Base-by-base conservation (phyloP, 2,888 invertebrate species). In the Xestia c-nigrum region DNA sequence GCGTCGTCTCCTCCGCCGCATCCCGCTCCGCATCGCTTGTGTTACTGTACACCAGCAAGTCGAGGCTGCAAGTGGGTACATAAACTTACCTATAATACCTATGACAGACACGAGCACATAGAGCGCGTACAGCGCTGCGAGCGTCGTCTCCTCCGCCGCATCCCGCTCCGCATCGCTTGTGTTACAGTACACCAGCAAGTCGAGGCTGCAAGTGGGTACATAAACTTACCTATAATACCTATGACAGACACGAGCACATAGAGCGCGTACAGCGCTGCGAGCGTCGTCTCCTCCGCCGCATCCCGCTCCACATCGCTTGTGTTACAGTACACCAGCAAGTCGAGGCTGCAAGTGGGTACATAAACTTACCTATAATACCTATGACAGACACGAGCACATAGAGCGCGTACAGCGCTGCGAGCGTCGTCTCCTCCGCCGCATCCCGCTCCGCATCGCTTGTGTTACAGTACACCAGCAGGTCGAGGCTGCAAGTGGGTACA, bases 91-190 rank as follows among this genome's bases (percentile, higher is more conserved):
- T 80, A 96, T 90, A 67, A 96, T 94, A 57, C 97, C 96, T 50
- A 96, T 91, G 87, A 96, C 91, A 73, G 96, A 94, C 83, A 97
- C 96, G 84, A 97, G 93, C 84, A 96, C 95, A 90, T 97, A 96
- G 47, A 96, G 92, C 43, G 92, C 94, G 71, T 96, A 91, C 75
- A 96, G 94, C 55, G 95, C 90, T 78, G 93, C 94, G 76, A 96
- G 95, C 74, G 90, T 88, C 83, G 90, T 94, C 79, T 91, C 93
- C 78, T 91, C 92, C 74, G 75, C 90, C 86, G 86, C 88, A 81
- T 84, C 89, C 14, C 83, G 83, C 80, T 81, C 90, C 57, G 80
- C 89, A 76, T 94, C 95, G 88, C 94, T 95, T 79, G 78, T 90
- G 93, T 96, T 96, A 93, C 91, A 93, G 91, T 92, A 94, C 96